phyloP scores from a whole-genome alignment of 2,797 vertebrate species.

The Aratinga solstitialis region DNA sequence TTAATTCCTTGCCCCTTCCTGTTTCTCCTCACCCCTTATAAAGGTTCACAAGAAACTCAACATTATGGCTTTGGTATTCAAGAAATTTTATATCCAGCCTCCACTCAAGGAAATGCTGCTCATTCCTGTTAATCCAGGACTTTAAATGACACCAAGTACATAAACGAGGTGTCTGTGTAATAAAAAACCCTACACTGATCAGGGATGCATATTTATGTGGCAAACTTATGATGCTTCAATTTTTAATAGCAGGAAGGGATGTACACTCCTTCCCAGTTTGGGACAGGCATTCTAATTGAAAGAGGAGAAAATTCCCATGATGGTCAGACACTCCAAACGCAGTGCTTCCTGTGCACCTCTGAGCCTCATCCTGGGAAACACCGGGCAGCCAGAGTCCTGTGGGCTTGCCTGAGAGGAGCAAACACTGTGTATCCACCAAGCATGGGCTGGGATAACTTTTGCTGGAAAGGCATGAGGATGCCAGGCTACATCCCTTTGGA shows the following conservation, averaged over 20 bases:
- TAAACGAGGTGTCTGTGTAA: background rate
- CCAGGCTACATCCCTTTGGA: rapidly evolving
- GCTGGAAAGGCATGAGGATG: background rate
- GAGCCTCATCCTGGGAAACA: background rate
- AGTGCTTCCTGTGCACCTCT: background rate
- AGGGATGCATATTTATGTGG: background rate
- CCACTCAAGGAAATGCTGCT: background rate
- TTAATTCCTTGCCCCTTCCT: background rate
- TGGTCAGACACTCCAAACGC: background rate
- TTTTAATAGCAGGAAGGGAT: background rate
- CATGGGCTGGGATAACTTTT: background rate
- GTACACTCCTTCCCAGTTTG: background rate
- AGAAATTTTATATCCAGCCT: conserved; percentile 4
- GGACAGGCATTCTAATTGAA: background rate
- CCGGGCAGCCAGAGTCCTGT: rapidly evolving
- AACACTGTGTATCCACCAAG: rapidly evolving
- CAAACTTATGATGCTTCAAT: background rate
- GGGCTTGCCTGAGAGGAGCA: background rate
- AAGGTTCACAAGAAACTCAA: background rate
- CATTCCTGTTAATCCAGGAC: conserved; percentile 18
- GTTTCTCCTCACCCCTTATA: background rate
- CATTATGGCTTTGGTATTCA: conserved; percentile 18
- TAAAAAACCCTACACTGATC: background rate
- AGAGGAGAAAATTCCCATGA: background rate
- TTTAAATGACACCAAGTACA: conserved; percentile 9